Evolutionary conservation across 2,797 vertebrate genomes (phyloP), one percentile per base, ranked within the genome.

Genomic region (Coregonus suidteri): DNA sequence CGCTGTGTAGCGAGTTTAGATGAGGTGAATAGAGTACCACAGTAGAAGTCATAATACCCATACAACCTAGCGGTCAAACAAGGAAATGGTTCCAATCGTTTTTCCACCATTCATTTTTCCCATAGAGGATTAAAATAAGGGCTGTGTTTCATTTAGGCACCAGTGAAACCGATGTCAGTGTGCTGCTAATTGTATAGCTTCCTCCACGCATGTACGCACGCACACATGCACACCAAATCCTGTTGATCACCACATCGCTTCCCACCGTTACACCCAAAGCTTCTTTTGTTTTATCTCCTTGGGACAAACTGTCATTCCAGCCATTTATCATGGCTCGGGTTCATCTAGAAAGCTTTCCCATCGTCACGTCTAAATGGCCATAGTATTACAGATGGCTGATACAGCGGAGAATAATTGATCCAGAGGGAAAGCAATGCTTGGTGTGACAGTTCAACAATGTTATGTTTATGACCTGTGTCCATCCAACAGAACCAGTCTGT

Each of bases 391-490:
- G 1, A 51, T 64, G 59, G 47, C 71, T 75, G 80, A 82, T 82
- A 85, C 77, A 83, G 86, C 20, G 18, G 77, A 81, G 79, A 85
- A 83, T 78, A 85, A 84, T 81, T 83, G 88, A 89, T 91, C 82
- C 85, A 88, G 78, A 59, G 76, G 82, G 81, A 80, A 83, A 83
- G 73, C 77, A 87, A 83, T 88, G 83, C 75, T 81, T 59, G 80
- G 53, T 79, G 83, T 87, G 86, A 88, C 87, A 91, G 83, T 88
- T 83, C 79, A 86, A 84, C 76, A 66, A 4, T 4, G n/a, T 91
- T 91, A 89, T 80, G 79, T 92, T 93, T 91, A 91, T 51, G 83
- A 91, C 35, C 72, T 91, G 86, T 91, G 89, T 91, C 90, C 84
- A 82, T 77, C 66, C 75, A 62, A 31, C 20, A 31, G 76, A 65